Evolutionary conservation across 2,113 vertebrate species (phyloP).

Genomic region (Phalacrocorax carbo): DNA sequence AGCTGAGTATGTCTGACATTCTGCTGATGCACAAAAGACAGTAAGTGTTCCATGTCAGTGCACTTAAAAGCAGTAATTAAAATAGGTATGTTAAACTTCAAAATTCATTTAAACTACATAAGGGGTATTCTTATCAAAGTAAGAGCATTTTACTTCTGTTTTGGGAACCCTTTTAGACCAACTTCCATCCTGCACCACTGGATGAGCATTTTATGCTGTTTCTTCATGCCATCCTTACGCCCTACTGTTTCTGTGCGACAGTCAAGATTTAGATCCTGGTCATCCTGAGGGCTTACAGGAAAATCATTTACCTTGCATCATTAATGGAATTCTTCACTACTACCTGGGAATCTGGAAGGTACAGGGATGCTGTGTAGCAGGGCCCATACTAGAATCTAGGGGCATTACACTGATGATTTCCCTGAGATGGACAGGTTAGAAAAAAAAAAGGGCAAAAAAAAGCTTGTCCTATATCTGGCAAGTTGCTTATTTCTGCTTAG

Average conservation of each 20-base stretch:
- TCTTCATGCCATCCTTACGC: not conserved
- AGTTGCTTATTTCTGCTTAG: not conserved
- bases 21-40: not conserved
- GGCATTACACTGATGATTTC: not conserved
- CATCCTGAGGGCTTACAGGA: not conserved
- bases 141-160: not conserved
- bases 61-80: not conserved
- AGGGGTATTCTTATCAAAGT: not conserved
- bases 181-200: not conserved
- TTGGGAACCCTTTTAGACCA: not conserved
- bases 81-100: not conserved
- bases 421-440: not conserved
- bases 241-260: not conserved
- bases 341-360: not conserved
- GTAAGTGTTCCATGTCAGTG: not conserved
- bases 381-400: not conserved
- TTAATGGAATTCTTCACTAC: not conserved
- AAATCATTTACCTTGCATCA: not conserved
- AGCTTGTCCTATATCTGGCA: not conserved
- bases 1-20: not conserved
- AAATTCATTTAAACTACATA: not conserved
- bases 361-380: not conserved
- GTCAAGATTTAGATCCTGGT: not conserved
- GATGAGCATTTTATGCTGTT: not conserved
- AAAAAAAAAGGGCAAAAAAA: not conserved